Conservation (phyloP, 2,113 vertebrate genomes). For the Potamarius usumacintae region DNA sequence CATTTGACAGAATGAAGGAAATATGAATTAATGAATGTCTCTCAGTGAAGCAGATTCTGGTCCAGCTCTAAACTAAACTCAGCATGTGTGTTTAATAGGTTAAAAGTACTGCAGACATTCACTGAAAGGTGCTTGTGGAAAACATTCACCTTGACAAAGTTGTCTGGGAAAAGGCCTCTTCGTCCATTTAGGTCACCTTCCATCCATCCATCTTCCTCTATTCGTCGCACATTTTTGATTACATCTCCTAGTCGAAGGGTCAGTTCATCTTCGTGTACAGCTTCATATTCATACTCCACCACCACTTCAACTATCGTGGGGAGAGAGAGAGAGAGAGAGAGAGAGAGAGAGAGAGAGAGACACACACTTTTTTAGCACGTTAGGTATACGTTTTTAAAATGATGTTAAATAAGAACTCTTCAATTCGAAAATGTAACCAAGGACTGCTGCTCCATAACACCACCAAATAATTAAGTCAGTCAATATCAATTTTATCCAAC, state of each 20-base stretch:
- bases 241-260: constrained; percentile 86
- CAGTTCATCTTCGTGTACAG: constrained; percentile 90
- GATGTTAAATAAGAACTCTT: not conserved
- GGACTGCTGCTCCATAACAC: not conserved
- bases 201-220: constrained; percentile 95
- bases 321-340: not conserved
- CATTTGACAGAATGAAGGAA: too few relatives aligned
- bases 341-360: not conserved
- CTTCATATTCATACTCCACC: constrained; percentile 93
- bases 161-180: constrained; percentile 93
- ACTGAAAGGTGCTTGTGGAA: not conserved
- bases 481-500: too few relatives aligned
- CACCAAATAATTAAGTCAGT: not conserved
- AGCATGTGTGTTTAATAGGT: not conserved
- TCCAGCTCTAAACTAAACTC: not conserved
- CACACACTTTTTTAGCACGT: not conserved
- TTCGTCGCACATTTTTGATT: constrained; percentile 87
- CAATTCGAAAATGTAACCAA: not conserved
- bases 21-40: not conserved
- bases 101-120: not conserved
- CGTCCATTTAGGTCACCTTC: constrained; percentile 91
- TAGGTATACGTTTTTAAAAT: not conserved
- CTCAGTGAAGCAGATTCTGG: not conserved
- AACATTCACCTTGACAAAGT: constrained; percentile 91
- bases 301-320: constrained; percentile 81